Conservation (phyloP, 2,113 vertebrate species). For the Heptranchias perlo region DNA sequence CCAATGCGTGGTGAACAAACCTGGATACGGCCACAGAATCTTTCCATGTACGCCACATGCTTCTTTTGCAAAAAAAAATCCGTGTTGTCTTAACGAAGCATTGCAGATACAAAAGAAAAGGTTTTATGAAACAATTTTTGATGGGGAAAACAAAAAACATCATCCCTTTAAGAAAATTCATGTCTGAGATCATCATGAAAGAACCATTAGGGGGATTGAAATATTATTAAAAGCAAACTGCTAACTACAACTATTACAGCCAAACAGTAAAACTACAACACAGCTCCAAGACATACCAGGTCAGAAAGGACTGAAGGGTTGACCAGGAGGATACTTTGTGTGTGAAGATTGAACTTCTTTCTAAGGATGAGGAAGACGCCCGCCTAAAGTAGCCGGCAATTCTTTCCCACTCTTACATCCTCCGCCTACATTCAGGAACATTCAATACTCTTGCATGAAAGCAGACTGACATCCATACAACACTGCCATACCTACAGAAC, state of each 20-base stretch:
- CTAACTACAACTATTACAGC: neutral
- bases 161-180: neutral
- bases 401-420: neutral
- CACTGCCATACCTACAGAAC: neutral
- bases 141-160: neutral
- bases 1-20: too few relatives aligned
- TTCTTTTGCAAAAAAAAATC: neutral
- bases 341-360: neutral
- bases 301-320: neutral
- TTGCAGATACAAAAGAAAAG: neutral
- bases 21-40: neutral
- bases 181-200: neutral
- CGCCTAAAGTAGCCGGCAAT: neutral
- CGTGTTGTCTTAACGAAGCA: neutral
- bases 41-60: neutral
- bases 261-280: neutral
- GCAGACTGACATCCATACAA: neutral
- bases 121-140: neutral
- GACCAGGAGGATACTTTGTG: neutral
- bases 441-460: neutral
- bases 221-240: neutral
- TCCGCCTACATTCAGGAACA: neutral
- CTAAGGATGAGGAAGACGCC: neutral
- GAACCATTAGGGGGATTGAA: neutral
- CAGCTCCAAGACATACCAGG: neutral